A percentile compares a stretch with the other conserved stretches of the same genome.
Conservation (phyloP, 2,888 invertebrate genomes). For the Hyalella azteca region DNA sequence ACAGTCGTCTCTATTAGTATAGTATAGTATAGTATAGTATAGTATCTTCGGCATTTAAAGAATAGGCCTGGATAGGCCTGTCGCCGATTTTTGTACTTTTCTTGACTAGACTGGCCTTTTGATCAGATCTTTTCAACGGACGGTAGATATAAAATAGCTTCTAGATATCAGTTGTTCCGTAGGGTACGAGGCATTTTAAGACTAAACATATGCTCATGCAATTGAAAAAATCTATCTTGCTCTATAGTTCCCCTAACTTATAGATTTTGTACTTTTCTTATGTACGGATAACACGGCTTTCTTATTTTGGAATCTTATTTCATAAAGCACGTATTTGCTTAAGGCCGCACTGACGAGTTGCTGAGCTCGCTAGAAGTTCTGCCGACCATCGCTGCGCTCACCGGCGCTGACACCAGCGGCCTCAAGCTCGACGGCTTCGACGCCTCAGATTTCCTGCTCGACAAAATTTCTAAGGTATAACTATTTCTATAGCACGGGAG, state of each 20-base stretch:
- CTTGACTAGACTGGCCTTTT: no score
- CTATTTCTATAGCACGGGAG: no score
- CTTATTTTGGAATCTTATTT: neutral
- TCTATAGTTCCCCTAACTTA: neutral
- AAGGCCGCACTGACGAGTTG: constrained; percentile 43
- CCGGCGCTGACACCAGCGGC: constrained; percentile 44
- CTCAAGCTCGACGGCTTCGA: constrained; percentile 59
- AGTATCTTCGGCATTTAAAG: no score
- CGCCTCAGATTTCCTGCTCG: constrained; percentile 45
- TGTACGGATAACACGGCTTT: neutral
- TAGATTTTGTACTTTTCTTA: neutral
- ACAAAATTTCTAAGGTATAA: constrained; percentile 73
- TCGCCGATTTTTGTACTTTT: no score
- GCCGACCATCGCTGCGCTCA: constrained; percentile 59
- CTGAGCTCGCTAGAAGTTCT: constrained; percentile 59
- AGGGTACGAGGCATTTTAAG: no score
- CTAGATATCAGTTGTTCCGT: no score
- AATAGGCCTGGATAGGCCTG: no score
- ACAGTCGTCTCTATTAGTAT: neutral
- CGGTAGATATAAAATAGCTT: no score
- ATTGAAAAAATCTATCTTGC: neutral
- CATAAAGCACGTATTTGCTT: neutral
- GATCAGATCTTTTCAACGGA: no score
- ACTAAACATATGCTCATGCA: no score
- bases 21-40: neutral